Base-by-base conservation (phyloP, 2,888 invertebrate genomes). In the Hypena proboscidalis region DNA sequence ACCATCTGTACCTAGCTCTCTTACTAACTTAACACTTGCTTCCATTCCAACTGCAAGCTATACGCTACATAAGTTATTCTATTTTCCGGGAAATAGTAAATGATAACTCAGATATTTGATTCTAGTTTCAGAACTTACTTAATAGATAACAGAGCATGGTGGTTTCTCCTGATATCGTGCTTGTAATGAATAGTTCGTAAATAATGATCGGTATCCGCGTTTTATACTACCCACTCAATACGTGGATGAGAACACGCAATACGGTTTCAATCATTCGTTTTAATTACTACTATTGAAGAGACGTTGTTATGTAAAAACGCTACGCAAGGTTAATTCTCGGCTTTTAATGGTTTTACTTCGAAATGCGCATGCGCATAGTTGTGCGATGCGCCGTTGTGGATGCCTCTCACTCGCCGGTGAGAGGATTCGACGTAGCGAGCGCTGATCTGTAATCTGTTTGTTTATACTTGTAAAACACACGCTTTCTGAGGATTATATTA, bases 201-300 rank as follows among this genome's bases (percentile, higher is more conserved):
- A 31, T 54, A 41, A 48, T 51, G 9, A 23, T 11, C 7, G 23
- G 11, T 45, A 45, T 41, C 37, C 58, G 43, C 25, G 40, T 36
- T 49, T 45, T 10, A 42, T 35, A 21, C 22, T 48, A 42, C 40
- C 31, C 35, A 45, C 33, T 38, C 43, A 48, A 60, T 56, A 47
- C 21, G 38, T 20, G 35, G 27, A 45, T 44, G 11, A 33, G 26
- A 33, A 31, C 62, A 56, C 47, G 62, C 52, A 43, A 49, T 39
- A 26, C 27, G 36, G 22, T 31, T 26, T 15, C 41, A 40, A 52
- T 35, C 46, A 34, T 17, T 17, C 17, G 9, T 17, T 39, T 36
- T 41, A 34, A 43, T 40, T 11, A 20, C 42, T 56, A 33, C 44
- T 61, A 62, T 62, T 58, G 56, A 56, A 41, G 37, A 39, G 53